These are phyloP conservation scores for Pogonomyrmex californicus DNA, from an alignment of 1,140 invertebrate genomes.

Conservation along the genomic window DNA sequence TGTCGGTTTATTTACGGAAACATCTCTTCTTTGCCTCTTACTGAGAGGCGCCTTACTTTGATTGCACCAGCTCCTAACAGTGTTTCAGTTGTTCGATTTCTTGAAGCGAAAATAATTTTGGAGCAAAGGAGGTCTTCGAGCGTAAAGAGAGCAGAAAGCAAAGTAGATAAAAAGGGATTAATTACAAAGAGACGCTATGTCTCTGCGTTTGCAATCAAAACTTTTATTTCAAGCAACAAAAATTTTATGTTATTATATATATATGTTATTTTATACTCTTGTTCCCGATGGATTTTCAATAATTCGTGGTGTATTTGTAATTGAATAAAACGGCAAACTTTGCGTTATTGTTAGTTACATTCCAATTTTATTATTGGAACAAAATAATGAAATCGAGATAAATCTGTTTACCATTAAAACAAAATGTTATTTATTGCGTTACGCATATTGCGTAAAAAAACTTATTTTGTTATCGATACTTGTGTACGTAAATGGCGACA, in stretches of 20 bases:
- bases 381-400: not conserved
- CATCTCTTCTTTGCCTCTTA: conserved; percentile 49
- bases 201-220: not conserved
- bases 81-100: conserved; percentile 59
- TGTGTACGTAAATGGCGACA: not conserved
- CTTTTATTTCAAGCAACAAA: not conserved
- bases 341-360: not conserved
- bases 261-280: conserved; percentile 17
- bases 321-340: conserved; percentile 2
- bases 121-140: not conserved
- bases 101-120: conserved; percentile 64
- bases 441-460: not conserved
- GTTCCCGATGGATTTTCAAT: no score
- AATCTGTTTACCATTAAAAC: not conserved
- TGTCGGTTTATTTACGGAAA: conserved; percentile 63
- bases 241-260: not conserved
- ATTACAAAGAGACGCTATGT: not conserved
- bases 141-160: not conserved
- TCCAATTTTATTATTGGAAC: not conserved
- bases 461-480: not conserved
- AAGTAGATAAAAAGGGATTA: conserved; percentile 23
- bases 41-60: conserved; percentile 46
- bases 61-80: not conserved
- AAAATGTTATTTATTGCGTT: conserved; percentile 3
- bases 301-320: not conserved